These are phyloP conservation scores for Falco punctatus DNA, from an alignment of 2,113 vertebrate species.

Conservation along the genomic window DNA sequence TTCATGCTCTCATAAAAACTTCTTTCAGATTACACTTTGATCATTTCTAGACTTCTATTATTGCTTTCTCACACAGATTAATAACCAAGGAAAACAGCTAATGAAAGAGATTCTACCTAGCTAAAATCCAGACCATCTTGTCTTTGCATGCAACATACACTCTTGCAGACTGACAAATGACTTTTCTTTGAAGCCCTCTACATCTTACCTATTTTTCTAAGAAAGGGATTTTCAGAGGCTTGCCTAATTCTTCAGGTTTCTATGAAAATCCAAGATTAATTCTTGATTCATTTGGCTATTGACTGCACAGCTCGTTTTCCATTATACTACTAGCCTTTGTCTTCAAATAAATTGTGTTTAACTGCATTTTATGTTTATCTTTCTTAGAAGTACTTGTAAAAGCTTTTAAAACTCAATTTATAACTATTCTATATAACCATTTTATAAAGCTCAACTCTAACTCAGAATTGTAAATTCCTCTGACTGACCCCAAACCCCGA, in stretches of 20 bases:
- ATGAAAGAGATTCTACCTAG: background rate
- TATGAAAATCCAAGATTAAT: background rate
- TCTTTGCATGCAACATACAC: background rate
- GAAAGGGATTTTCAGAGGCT: background rate
- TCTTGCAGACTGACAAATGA: background rate
- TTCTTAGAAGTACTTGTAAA: background rate
- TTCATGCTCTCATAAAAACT: background rate
- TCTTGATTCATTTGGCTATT: background rate
- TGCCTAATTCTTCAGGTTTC: background rate
- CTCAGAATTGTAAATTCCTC: background rate
- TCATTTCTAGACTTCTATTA: background rate
- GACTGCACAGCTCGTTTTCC: background rate
- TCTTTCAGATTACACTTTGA: background rate
- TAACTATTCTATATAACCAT: background rate
- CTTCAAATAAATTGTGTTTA: slow-evolving; percentile 9
- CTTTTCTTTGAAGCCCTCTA: background rate
- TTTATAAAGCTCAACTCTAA: background rate
- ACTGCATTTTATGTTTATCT: background rate
- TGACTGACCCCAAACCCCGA: background rate
- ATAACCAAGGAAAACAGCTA: background rate
- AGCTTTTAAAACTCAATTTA: background rate
- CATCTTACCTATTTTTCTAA: background rate
- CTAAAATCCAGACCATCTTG: background rate
- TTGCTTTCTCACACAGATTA: background rate
- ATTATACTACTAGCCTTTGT: background rate